Evolutionary conservation across 2,888 invertebrate species (phyloP).

Genomic region (Xestoiulus laeticollis): DNA sequence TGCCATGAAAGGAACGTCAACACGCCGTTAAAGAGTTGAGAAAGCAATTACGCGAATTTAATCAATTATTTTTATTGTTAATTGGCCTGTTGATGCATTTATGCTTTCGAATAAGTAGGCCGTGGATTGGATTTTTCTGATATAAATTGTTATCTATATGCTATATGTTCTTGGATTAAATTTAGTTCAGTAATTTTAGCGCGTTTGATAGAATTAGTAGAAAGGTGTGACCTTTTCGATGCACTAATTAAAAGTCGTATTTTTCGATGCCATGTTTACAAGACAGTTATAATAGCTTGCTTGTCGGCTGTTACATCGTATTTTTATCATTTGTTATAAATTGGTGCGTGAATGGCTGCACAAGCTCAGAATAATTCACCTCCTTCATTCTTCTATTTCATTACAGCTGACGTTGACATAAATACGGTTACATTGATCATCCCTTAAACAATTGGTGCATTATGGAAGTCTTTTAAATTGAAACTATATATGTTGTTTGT

Average conservation of each 20-base stretch:
- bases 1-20: not conserved
- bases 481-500: not conserved
- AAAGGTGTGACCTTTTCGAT: not conserved
- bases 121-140: not conserved
- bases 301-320: not conserved
- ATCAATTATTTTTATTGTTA: not conserved
- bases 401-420: not conserved
- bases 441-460: not conserved
- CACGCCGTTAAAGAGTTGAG: not conserved
- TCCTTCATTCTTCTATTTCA: not conserved
- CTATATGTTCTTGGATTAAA: not conserved
- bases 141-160: not conserved
- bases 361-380: not conserved
- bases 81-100: not conserved
- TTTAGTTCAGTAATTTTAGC: not conserved
- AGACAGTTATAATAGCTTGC: constrained; percentile 25
- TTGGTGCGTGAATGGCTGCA: not conserved
- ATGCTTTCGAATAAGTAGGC: not conserved
- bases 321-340: not conserved
- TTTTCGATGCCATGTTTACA: constrained; percentile 36
- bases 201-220: not conserved
- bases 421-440: not conserved
- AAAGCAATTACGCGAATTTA: not conserved
- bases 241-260: constrained; percentile 35
- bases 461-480: not conserved